Percentiles rank a stretch among this genome's conserved stretches.
These are phyloP conservation scores for Isurus oxyrinchus DNA, from an alignment of 2,113 vertebrate genomes.

Conservation along the genomic window DNA sequence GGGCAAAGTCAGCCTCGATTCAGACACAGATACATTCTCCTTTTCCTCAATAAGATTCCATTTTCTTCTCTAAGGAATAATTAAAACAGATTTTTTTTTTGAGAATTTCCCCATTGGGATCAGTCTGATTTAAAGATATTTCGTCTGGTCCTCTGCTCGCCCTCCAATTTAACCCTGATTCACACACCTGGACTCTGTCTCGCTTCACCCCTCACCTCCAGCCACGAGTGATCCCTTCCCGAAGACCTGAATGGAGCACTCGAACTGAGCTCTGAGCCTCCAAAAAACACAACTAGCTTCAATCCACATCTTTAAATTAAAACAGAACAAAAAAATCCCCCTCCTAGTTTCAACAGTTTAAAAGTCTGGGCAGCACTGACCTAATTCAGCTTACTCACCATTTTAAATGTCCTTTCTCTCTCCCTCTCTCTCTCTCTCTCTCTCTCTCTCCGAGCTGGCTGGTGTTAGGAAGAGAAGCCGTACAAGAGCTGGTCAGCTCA, in stretches of 20 bases:
- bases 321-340: background rate
- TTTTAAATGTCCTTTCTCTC: background rate
- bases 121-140: background rate
- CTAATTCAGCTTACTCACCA: background rate
- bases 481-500: background rate
- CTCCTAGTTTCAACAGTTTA: background rate
- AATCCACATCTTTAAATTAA: background rate
- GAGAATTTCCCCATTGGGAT: background rate
- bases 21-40: background rate
- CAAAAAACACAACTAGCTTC: background rate
- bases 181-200: background rate
- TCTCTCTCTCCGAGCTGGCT: background rate
- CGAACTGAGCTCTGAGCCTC: background rate
- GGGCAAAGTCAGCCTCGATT: background rate
- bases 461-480: background rate
- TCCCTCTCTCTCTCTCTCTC: background rate
- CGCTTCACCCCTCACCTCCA: background rate
- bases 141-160: background rate
- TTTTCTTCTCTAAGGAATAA: background rate
- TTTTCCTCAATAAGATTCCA: background rate
- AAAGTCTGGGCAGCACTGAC: background rate
- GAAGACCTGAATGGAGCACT: background rate
- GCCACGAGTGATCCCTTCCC: background rate
- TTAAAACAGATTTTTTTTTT: background rate
- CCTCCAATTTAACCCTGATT: background rate